Base-by-base conservation (phyloP, 2,888 invertebrate species). In the Griposia aprilina region DNA sequence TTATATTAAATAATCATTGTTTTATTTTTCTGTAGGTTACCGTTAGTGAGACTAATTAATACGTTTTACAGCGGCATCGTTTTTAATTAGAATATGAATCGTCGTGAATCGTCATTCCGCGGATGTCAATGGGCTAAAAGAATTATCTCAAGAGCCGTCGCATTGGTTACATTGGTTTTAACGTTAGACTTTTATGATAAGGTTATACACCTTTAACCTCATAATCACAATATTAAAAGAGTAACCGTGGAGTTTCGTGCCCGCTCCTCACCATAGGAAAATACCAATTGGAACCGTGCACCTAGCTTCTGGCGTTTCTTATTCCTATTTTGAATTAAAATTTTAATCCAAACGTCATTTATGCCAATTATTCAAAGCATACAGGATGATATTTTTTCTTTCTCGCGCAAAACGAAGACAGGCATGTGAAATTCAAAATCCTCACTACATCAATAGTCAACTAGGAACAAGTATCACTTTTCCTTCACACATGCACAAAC, bases 391-490 rank as follows among this genome's bases (percentile, higher is more conserved):
- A 7, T 23, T 67, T 6, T 26, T 5, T 30, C 45, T 23, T 5
- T 15, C 17, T 48, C 17, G 50, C 26, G 30, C 41, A 57, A 79
- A 66, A 65, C 5, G 41, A 57, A 50, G 20, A 59, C 45, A 45
- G 45, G 10, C 15, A 79, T 74, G 65, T 79, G 59, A 79, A 81
- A 80, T 81, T 68, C 52, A 30, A 65, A 45, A 65, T 73, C 73
- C 69, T 76, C 57, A 65, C 57, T 74, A 52, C 73, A 52, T 59
- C 17, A 66, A 70, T 60, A 82, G 15, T 50, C 30, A 80, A 76
- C 67, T 66, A 74, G 76, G 67, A 78, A 83, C 78, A 66, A 45
- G 76, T 85, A 83, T 89, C 82, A 86, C 68, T 83, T 86, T 88
- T 76, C 86, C 76, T 82, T 68, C 80, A 82, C 76, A 85, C 81